Percentiles rank a stretch among this genome's conserved stretches.
These are phyloP conservation scores for Hylyphantes graminicola DNA, from an alignment of 1,140 invertebrate species.

Conservation along the genomic window DNA sequence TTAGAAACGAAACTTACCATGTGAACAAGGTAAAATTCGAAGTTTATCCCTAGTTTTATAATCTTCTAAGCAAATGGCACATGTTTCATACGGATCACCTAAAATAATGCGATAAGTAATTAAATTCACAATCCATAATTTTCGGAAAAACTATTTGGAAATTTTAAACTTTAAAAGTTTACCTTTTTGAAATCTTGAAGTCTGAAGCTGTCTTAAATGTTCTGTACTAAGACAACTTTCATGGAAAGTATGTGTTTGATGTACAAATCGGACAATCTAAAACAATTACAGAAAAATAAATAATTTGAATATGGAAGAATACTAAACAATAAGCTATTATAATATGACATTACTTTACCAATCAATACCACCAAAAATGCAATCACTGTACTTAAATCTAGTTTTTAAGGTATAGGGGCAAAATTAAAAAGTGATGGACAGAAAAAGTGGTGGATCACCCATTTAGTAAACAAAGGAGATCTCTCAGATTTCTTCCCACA, in stretches of 20 bases:
- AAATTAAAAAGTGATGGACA: too few species aligned
- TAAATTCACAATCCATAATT: too few species aligned
- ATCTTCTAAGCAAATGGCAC: slow-evolving; percentile 98
- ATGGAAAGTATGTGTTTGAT: neutral
- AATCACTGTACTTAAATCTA: too few species aligned
- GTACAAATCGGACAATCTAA: slow-evolving; percentile 20
- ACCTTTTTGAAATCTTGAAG: slow-evolving; percentile 17
- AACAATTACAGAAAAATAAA: neutral
- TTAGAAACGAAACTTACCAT: slow-evolving; percentile 77
- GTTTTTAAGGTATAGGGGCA: too few species aligned
- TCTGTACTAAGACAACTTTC: neutral
- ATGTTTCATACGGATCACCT: slow-evolving; percentile 91
- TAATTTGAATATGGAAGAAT: too few species aligned
- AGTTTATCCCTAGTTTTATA: slow-evolving; percentile 96
- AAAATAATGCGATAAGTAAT: neutral
- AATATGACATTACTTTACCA: too few species aligned
- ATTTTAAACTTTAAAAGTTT: neutral
- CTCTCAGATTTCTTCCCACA: too few species aligned
- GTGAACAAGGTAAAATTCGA: slow-evolving; percentile 92
- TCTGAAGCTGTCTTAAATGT: neutral
- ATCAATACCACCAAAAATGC: too few species aligned
- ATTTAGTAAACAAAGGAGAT: too few species aligned
- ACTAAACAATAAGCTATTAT: too few species aligned
- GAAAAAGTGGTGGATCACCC: too few species aligned
- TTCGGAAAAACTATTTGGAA: too few species aligned